Evolutionary conservation across 2,888 invertebrate species (phyloP).

Genomic region (Dyspetes luteomarginatus): DNA sequence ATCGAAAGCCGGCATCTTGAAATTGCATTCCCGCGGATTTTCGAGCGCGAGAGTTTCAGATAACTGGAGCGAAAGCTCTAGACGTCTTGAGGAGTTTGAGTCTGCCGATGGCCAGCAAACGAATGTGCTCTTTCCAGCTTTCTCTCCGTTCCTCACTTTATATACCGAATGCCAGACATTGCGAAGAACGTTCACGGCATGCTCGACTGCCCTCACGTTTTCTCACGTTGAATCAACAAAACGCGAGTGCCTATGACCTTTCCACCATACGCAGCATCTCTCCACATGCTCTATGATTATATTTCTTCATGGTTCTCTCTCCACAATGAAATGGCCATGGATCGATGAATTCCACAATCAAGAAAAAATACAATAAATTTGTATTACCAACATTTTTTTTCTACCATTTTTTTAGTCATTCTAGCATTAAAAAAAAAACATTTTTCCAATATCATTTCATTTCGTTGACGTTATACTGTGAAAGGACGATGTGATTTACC

Average conservation of each 20-base stretch:
- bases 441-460: too few relatives aligned
- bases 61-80: conserved; percentile 23
- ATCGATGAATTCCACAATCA: neutral
- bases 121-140: conserved; percentile 4
- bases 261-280: neutral
- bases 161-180: conserved; percentile 71
- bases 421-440: too few relatives aligned
- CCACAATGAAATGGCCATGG: neutral
- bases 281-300: neutral
- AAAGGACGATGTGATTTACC: conserved; percentile 2
- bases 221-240: conserved; percentile 66
- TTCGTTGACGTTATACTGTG: too few relatives aligned
- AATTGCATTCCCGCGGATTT: conserved; percentile 74
- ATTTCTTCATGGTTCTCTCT: conserved; percentile 10
- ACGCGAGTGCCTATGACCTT: conserved; percentile 13
- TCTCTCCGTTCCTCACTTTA: conserved; percentile 65
- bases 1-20: conserved; percentile 71
- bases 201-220: conserved; percentile 68
- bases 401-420: too few relatives aligned
- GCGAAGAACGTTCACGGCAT: conserved; percentile 69
- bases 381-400: too few relatives aligned
- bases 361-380: neutral
- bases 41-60: conserved; percentile 45
- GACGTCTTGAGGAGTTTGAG: conserved; percentile 2
- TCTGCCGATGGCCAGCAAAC: conserved; percentile 16